A percentile compares a stretch with the other conserved stretches of the same genome.
These are phyloP conservation scores for Petrocephalus sullivani DNA, from an alignment of 2,797 vertebrate genomes.

Conservation along the genomic window DNA sequence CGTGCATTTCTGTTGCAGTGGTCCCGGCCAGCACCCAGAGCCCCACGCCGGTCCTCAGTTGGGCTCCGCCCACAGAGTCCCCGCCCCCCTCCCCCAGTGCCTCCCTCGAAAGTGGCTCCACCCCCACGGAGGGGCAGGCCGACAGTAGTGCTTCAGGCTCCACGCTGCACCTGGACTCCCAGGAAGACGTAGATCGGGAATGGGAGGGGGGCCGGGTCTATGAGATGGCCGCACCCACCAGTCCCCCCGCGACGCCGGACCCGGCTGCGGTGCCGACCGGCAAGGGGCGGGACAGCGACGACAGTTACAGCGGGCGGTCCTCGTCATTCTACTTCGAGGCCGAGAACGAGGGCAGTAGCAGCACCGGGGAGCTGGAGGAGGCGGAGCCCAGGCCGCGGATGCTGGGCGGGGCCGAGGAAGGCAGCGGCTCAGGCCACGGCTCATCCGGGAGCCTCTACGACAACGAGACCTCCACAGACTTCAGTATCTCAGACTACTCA, in stretches of 20 bases:
- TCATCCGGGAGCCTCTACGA: conserved; percentile 75
- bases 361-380: conserved; percentile 14
- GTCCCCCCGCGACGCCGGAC: conserved; percentile 20
- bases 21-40: conserved; percentile 48
- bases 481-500: conserved; percentile 81
- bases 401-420: conserved; percentile 72
- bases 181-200: conserved; percentile 71
- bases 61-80: conserved; percentile 55
- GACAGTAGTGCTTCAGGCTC: conserved; percentile 79
- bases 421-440: conserved; percentile 84
- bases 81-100: conserved; percentile 41
- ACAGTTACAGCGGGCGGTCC: conserved; percentile 47
- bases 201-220: conserved; percentile 62
- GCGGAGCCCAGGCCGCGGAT: conserved; percentile 61
- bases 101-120: conserved; percentile 40
- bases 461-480: conserved; percentile 93
- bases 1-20: conserved; percentile 65
- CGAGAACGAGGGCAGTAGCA: conserved; percentile 53
- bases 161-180: conserved; percentile 61
- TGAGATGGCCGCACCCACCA: conserved; percentile 50
- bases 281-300: conserved; percentile 42
- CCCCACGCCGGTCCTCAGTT: conserved; percentile 50
- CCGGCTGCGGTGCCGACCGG: conserved; percentile 37
- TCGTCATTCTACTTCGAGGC: conserved; percentile 67
- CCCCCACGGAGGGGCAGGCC: conserved; percentile 59